phyloP scores from a whole-genome alignment of 2,113 vertebrate genomes.

The Himantopus leucocephalus region DNA sequence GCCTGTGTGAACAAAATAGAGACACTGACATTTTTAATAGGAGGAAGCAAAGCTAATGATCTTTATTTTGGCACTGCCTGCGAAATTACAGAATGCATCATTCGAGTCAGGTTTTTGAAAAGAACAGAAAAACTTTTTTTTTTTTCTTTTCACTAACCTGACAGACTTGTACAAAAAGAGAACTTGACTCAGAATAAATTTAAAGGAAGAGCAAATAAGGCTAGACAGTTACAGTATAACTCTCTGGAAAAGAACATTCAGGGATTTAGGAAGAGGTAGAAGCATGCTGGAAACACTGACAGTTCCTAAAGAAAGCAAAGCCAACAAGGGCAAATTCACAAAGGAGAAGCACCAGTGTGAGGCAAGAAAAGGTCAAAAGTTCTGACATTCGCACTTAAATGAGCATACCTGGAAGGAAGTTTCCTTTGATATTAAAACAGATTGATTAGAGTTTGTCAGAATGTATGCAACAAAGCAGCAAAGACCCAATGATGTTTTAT shows the following conservation, averaged over 20 bases:
- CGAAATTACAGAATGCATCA: not conserved
- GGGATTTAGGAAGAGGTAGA: not conserved
- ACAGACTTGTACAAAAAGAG: not conserved
- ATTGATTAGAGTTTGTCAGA: slow-evolving; percentile 34
- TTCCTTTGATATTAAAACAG: slow-evolving; percentile 27
- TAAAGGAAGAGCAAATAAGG: slow-evolving; percentile 16
- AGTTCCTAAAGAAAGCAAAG: slow-evolving; percentile 12
- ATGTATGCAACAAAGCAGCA: not conserved
- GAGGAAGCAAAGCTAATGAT: not conserved
- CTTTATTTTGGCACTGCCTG: not conserved
- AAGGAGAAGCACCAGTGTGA: not conserved
- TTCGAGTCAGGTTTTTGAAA: not conserved
- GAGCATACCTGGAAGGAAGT: slow-evolving; percentile 19
- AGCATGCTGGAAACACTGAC: slow-evolving; percentile 8
- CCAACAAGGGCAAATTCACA: not conserved
- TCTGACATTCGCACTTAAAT: not conserved
- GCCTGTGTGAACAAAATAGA: not conserved
- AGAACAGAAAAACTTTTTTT: not conserved
- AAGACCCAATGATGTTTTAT: not conserved
- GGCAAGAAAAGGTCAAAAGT: slow-evolving; percentile 54
- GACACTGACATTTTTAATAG: not conserved
- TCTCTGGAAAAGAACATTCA: not conserved
- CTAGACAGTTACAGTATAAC: not conserved
- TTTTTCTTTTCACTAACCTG: not conserved
- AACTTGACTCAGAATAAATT: not conserved